Percentiles rank a stretch among this genome's conserved stretches.
phyloP scores from a whole-genome alignment of 2,113 vertebrate genomes.

The Tricholaema leucomelas region DNA sequence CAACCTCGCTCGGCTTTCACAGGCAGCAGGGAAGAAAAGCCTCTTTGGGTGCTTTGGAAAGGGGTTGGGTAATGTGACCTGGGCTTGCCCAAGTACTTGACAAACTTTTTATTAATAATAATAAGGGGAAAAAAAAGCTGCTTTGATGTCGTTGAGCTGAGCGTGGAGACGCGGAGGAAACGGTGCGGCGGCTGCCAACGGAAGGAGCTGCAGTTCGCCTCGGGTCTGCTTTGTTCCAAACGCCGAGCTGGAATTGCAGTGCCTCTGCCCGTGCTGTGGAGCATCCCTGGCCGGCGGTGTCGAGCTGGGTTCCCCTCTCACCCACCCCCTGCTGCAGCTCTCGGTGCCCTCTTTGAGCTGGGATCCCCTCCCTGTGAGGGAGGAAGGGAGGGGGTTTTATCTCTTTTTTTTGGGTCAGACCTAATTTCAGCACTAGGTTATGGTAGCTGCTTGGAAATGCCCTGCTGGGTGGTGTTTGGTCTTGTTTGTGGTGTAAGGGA shows the following conservation, averaged over 20 bases:
- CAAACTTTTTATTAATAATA: background rate
- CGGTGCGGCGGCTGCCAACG: background rate
- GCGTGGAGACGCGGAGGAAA: background rate
- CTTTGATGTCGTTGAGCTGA: background rate
- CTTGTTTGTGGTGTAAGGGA: constrained; percentile 14
- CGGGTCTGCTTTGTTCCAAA: background rate
- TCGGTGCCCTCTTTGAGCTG: fast-evolving
- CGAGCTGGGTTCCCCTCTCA: background rate
- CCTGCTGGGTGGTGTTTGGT: background rate
- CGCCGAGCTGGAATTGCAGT: background rate
- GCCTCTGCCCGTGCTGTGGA: background rate
- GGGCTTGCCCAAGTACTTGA: background rate
- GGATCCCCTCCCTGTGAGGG: background rate
- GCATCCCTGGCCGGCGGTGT: background rate
- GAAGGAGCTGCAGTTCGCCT: background rate
- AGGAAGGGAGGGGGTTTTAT: background rate
- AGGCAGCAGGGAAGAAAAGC: background rate
- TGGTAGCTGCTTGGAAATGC: background rate
- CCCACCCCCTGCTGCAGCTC: fast-evolving
- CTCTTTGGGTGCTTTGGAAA: background rate
- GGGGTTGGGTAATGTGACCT: background rate
- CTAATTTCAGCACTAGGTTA: fast-evolving
- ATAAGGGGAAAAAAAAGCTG: background rate
- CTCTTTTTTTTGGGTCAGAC: background rate
- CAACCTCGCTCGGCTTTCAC: background rate